Base-by-base conservation (phyloP, 2,888 invertebrate genomes). In the Heliothis peltigera region DNA sequence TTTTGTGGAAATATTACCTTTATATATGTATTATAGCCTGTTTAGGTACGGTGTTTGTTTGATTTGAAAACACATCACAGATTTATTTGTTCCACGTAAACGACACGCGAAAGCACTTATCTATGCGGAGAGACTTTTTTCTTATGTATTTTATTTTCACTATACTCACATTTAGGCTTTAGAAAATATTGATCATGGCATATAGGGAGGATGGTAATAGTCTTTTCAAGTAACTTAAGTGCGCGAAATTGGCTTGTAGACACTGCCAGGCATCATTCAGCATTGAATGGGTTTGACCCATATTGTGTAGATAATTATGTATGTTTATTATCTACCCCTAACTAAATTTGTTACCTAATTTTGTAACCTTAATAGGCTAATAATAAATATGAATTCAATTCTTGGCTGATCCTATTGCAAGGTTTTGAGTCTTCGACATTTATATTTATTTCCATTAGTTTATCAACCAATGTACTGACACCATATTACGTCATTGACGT, bases 41-140 rank as follows among this genome's bases (percentile, higher is more conserved):
- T 66, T 64, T 49, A 65, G 60, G 43, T 19, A 67, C 52, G 57
- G 53, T 70, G 57, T 80, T 72, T 73, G 67, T 75, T 80, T 80
- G 70, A 75, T 80, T 79, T 82, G 71, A 74, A 80, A 75, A 63
- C 69, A 70, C 64, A 77, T 73, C 65, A 65, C 59, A 59, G 78
- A 75, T 79, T 76, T 82, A 76, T 83, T 83, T 80, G 80, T 76
- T 70, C 21, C 75, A 63, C 66, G 70, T 72, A 75, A 75, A 73
- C 71, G 73, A 84, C 81, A 82, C 59, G 81, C 60, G 68, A 83
- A 84, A 78, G 82, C 81, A 83, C 82, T 84, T 81, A 77, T 77
- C 64, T 73, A 59, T 61, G 57, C 42, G 21, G 51, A 70, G 67
- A 69, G 70, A 58, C 70, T 71, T 74, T 61, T 77, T 76, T 70